Evolutionary conservation across 2,113 vertebrate genomes (phyloP).

Genomic region (Apistogramma diplotaenia): DNA sequence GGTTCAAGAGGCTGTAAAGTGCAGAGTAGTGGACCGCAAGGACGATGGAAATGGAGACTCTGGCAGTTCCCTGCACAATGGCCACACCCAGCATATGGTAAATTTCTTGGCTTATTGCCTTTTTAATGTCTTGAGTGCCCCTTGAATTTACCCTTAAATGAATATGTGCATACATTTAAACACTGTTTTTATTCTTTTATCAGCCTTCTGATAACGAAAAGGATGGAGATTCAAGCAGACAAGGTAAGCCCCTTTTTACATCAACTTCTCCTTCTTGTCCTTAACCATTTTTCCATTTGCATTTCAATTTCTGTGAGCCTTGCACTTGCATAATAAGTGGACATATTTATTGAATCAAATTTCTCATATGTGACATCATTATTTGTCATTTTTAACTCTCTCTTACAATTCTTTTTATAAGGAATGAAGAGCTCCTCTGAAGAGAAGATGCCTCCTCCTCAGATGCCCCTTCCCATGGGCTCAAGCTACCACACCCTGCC

Average conservation of each 20-base stretch:
- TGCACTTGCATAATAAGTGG: background rate
- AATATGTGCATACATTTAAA: conserved; percentile 58
- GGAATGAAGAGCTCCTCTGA: conserved; percentile 90
- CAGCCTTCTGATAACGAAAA: conserved; percentile 96
- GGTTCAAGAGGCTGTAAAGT: conserved; percentile 99
- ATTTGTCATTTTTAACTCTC: background rate
- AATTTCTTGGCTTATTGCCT: conserved; percentile 59
- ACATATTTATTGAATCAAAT: background rate
- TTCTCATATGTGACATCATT: background rate
- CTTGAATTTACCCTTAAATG: conserved; percentile 42
- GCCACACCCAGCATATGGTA: conserved; percentile 96
- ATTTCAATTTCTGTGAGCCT: conserved; percentile 22
- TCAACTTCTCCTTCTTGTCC: background rate
- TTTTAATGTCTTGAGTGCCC: conserved; percentile 69
- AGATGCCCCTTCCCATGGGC: conserved; percentile 86
- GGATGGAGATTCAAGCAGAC: conserved; percentile 94
- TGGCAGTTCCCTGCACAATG: conserved; percentile 93
- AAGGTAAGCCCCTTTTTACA: conserved; percentile 82
- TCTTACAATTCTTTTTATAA: conserved; percentile 33
- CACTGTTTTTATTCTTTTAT: conserved; percentile 52
- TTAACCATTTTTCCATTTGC: conserved; percentile 55
- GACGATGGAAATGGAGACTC: conserved; percentile 97
- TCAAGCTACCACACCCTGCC: conserved; percentile 96
- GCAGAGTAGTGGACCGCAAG: conserved; percentile 93
- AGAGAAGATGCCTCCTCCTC: conserved; percentile 85